Conservation (phyloP, 1,140 invertebrate species). For the Ctenoplectra terminalis region DNA sequence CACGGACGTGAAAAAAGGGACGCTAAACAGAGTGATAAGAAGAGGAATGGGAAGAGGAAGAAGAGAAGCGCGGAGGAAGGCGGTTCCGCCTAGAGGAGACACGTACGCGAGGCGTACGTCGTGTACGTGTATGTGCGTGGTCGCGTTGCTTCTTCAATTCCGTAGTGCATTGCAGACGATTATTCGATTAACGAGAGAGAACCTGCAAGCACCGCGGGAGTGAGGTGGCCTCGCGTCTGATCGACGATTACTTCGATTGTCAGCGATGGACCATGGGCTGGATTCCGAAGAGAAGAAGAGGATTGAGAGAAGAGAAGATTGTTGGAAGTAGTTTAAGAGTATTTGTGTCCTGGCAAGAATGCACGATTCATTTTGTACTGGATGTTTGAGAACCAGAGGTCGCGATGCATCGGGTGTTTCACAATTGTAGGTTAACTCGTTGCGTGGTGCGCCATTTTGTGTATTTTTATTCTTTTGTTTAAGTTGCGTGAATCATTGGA, state of each 20-base stretch:
- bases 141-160: constrained; percentile 90
- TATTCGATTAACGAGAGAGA: constrained; percentile 82
- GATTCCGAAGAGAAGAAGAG: background rate
- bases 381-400: too few relatives aligned
- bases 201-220: constrained; percentile 95
- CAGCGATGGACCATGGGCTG: constrained; percentile 10
- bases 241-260: constrained; percentile 65
- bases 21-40: constrained; percentile 13
- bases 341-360: background rate
- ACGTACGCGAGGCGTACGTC: background rate
- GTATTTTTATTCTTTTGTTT: too few relatives aligned
- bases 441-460: too few relatives aligned
- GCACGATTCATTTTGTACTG: too few relatives aligned
- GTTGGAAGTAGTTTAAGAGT: background rate
- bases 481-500: too few relatives aligned
- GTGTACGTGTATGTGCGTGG: constrained; percentile 17
- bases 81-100: background rate
- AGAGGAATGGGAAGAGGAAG: constrained; percentile 5
- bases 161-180: constrained; percentile 96
- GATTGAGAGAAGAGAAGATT: background rate
- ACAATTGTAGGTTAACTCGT: too few relatives aligned
- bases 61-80: background rate
- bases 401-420: too few relatives aligned
- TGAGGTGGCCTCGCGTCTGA: constrained; percentile 86
- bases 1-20: constrained; percentile 9